Evolutionary conservation across 1,140 invertebrate genomes (phyloP).

Genomic region (Drosophila navojoa): DNA sequence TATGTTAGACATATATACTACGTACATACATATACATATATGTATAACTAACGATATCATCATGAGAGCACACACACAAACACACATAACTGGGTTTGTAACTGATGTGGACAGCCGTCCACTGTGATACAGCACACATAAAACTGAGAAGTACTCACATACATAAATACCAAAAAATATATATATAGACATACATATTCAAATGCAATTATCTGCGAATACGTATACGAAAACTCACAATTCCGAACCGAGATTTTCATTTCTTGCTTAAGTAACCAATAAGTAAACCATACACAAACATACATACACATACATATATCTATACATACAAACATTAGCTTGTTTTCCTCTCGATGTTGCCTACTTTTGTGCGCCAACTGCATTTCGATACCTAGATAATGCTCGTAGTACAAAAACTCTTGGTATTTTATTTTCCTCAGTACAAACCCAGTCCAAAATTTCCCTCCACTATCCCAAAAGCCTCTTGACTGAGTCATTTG

Average conservation of each 20-base stretch:
- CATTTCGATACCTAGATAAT: constrained; percentile 1
- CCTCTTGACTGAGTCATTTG: constrained; percentile 18
- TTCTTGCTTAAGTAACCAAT: constrained; percentile 9
- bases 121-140: constrained; percentile 36
- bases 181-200: not conserved
- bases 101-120: constrained; percentile 46
- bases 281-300: constrained; percentile 11
- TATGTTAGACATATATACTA: constrained; percentile 2
- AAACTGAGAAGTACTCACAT: constrained; percentile 7
- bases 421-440: constrained; percentile 13
- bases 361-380: constrained; percentile 45
- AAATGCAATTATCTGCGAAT: constrained; percentile 2
- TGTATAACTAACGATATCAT: not conserved
- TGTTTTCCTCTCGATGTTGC: constrained; percentile 63
- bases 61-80: constrained; percentile 14
- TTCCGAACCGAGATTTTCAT: not conserved
- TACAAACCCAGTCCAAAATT: not conserved
- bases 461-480: constrained; percentile 19
- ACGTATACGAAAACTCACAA: not conserved
- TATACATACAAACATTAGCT: constrained; percentile 31
- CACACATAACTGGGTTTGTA: constrained; percentile 21
- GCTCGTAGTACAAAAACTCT: constrained; percentile 3
- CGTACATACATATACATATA: not conserved
- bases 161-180: constrained; percentile 8
- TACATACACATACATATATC: constrained; percentile 32